Base-by-base conservation (phyloP, 2,888 invertebrate species). In the Pecten maximus region DNA sequence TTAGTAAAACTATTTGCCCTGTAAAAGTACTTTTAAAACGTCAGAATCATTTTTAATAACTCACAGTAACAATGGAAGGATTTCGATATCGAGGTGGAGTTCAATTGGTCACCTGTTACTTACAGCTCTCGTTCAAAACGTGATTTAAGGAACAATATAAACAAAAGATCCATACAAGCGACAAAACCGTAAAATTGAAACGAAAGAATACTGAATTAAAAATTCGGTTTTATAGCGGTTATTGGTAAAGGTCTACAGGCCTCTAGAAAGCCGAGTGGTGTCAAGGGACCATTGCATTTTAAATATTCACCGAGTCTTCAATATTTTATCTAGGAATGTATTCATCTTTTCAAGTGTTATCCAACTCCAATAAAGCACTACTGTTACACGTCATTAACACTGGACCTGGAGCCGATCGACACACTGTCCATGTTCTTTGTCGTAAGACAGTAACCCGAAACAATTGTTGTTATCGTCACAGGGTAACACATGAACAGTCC, bases 201-300 rank as follows among this genome's bases (percentile, higher is more conserved):
- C 74, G 6, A 28, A 74, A 28, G 35, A 35, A 6, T 6, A 35
- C 6, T 40, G 74, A 86, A 74, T 89, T 86, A 87, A 89, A 86
- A 87, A 87, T 89, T 87, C 87, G 28, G 40, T 86, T 89, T 89
- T 87, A 89, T 89, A n/a, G 44, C 89, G 44, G 89, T 87, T 87
- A 89, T 40, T 40, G 35, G 28, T 1, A 35, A 74, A 35, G 15
- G 12, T 8, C 0, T 60, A 74, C 35, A 12, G 35, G 12, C 35
- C 28, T 35, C 74, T 35, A 2, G 10, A 3, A 28, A 35, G 28
- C 35, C 35, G 74, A 74, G 12, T 28, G 10, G 35, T 74, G 74
- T 74, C 74, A 35, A 35, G 74, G 74, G 74, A 74, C 35, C 8
- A 8, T 2, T 74, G 28, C 28, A 74, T 74, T 35, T 35, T 74